Evolutionary conservation across 2,797 vertebrate species (phyloP), one percentile per base, ranked within the genome.

Genomic region (Epinephelus malabaricus): DNA sequence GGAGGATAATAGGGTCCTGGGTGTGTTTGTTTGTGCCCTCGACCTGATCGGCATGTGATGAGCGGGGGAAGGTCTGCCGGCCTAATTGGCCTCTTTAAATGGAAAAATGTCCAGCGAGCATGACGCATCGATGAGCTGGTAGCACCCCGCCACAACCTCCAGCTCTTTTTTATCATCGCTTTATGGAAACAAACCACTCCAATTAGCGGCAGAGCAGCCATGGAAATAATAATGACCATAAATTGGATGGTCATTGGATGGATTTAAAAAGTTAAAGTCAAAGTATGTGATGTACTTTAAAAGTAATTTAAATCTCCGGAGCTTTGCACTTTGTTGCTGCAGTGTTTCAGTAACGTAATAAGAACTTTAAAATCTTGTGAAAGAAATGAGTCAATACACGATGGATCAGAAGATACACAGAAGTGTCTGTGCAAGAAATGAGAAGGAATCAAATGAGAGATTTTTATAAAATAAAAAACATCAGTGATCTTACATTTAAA

Each of bases 121-220:
- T 82, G 86, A 92, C 84, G 78, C 87, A 82, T 68, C 78, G 68
- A 77, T 64, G 54, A 82, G 76, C 47, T 21, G 25, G 59, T 30
- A 62, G 73, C 82, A 25, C 43, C 66, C 43, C 62, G 25, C 38
- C 49, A 8, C 65, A 62, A 14, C 53, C n/a, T 9, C 59, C 17
- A 2, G 15, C 69, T 76, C 56, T 64, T 76, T 82, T 83, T 82
- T 76, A 85, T 88, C 76, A 83, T 76, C 76, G 73, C 76, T 83
- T 88, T 61, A 88, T 82, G 79, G 79, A 85, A 88, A 82, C 82
- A 90, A 90, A 89, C 84, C 66, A 13, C 79, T 85, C 81, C 87
- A 91, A 89, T 92, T 90, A 92, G 78, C 40, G 46, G 80, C 79
- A 92, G 95, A 90, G 95, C 96, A 95, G 88, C 93, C 95, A 92